Conservation (phyloP, 1,140 invertebrate species). For the Diabrotica undecimpunctata region DNA sequence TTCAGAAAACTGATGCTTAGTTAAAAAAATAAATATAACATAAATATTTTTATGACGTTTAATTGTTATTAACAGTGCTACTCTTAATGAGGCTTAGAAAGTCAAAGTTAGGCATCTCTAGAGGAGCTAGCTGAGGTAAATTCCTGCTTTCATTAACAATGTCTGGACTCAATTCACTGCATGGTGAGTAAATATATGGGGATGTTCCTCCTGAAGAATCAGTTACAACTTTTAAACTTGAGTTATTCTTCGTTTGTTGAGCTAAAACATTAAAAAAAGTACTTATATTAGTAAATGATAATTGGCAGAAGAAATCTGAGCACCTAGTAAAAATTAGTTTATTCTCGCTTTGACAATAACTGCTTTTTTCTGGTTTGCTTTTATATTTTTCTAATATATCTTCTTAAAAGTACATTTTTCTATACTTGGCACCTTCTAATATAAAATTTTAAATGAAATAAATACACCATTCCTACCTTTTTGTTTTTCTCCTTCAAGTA, state of each 20-base stretch:
- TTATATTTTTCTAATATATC: too few relatives aligned
- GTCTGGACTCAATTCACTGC: constrained; percentile 47
- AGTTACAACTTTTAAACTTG: constrained; percentile 41
- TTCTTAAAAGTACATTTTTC: too few relatives aligned
- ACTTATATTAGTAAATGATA: too few relatives aligned
- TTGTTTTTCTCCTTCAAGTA: constrained; percentile 30
- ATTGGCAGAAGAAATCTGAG: too few relatives aligned
- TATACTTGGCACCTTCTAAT: too few relatives aligned
- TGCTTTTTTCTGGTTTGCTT: too few relatives aligned
- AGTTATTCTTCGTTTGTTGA: constrained; percentile 26
- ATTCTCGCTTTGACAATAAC: too few relatives aligned
- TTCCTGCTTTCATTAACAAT: constrained; percentile 33
- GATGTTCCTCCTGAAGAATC: constrained; percentile 47
- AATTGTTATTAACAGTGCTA: neutral
- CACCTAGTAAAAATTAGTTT: too few relatives aligned
- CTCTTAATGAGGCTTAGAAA: constrained; percentile 27
- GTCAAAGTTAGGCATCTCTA: constrained; percentile 58
- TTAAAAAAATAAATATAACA: too few relatives aligned
- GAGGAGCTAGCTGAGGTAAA: constrained; percentile 51
- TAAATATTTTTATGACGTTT: too few relatives aligned
- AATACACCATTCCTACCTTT: constrained; percentile 23
- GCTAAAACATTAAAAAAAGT: constrained; percentile 26
- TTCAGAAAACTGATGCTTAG: too few relatives aligned
- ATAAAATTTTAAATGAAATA: too few relatives aligned
- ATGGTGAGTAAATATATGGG: constrained; percentile 47